Evolutionary conservation across 1,140 invertebrate genomes (phyloP).

Genomic region (Trachymyrmex cornetzi): DNA sequence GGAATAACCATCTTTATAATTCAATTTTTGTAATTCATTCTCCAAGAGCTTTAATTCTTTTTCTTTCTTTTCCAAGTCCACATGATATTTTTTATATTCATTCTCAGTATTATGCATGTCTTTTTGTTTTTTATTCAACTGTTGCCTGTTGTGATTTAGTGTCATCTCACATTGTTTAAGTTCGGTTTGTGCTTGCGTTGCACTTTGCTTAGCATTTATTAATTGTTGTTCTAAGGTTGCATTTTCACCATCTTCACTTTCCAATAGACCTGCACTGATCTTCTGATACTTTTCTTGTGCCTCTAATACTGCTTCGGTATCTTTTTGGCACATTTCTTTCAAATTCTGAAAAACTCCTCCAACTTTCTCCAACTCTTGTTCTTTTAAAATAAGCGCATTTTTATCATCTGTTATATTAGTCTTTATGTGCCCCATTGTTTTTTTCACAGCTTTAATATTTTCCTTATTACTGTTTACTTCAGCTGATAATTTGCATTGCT

Average conservation of each 20-base stretch:
- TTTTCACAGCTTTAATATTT: slow-evolving; percentile 90
- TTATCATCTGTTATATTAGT: slow-evolving; percentile 92
- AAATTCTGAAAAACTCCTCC: slow-evolving; percentile 90
- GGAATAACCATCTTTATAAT: slow-evolving; percentile 90
- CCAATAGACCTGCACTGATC: slow-evolving; percentile 93
- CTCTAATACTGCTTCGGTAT: slow-evolving; percentile 90
- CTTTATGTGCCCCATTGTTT: slow-evolving; percentile 90
- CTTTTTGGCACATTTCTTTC: slow-evolving; percentile 89
- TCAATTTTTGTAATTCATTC: slow-evolving; percentile 88
- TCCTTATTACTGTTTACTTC: slow-evolving; percentile 91
- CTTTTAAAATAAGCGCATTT: slow-evolving; percentile 89
- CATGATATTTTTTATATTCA: slow-evolving; percentile 91
- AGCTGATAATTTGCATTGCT: slow-evolving; percentile 90
- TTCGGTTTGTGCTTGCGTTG: slow-evolving; percentile 93
- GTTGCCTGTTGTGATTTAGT: slow-evolving; percentile 90
- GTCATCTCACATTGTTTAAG: slow-evolving; percentile 93
- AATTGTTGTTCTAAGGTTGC: slow-evolving; percentile 96
- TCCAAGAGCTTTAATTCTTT: slow-evolving; percentile 88
- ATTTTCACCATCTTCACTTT: slow-evolving; percentile 92
- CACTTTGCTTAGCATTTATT: slow-evolving; percentile 92
- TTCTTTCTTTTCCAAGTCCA: slow-evolving; percentile 88
- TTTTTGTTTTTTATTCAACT: slow-evolving; percentile 90
- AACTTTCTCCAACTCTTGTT: slow-evolving; percentile 90
- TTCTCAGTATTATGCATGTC: slow-evolving; percentile 91
- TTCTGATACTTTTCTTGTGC: slow-evolving; percentile 95